phyloP scores from a whole-genome alignment of 1,140 invertebrate genomes.

The Platorchestia sp. region DNA sequence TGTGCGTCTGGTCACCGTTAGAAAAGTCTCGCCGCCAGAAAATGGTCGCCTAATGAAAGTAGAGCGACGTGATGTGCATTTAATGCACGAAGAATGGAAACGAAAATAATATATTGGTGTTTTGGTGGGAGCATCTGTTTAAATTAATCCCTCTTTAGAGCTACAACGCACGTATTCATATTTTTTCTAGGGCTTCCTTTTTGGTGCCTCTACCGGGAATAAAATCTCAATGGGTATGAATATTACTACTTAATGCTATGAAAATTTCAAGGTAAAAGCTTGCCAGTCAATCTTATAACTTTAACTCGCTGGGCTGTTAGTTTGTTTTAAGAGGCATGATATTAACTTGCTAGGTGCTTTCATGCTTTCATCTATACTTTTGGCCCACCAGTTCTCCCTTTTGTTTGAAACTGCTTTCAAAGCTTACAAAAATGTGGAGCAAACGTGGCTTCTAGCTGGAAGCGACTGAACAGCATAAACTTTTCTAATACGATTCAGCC shows the following conservation, averaged over 20 bases:
- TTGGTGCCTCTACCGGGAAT: too few species aligned
- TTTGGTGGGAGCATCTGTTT: neutral
- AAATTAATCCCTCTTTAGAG: neutral
- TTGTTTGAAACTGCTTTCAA: neutral
- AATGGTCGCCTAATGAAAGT: neutral
- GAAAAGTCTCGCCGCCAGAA: neutral
- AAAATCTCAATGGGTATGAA: too few species aligned
- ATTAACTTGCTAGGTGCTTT: too few species aligned
- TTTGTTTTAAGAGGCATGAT: too few species aligned
- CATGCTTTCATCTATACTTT: neutral
- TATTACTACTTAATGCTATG: too few species aligned
- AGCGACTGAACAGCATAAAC: neutral
- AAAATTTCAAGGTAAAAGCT: too few species aligned
- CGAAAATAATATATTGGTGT: neutral
- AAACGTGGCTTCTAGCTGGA: neutral
- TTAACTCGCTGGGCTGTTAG: neutral
- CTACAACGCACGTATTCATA: neutral
- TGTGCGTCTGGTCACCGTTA: neutral
- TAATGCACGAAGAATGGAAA: neutral
- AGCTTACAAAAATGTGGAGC: neutral
- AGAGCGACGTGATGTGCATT: neutral
- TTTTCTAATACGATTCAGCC: neutral
- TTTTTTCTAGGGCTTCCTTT: neutral
- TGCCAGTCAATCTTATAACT: neutral
- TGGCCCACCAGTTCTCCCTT: too few species aligned